phyloP scores from a whole-genome alignment of 2,888 invertebrate species.

The Itoplectis maculator region DNA sequence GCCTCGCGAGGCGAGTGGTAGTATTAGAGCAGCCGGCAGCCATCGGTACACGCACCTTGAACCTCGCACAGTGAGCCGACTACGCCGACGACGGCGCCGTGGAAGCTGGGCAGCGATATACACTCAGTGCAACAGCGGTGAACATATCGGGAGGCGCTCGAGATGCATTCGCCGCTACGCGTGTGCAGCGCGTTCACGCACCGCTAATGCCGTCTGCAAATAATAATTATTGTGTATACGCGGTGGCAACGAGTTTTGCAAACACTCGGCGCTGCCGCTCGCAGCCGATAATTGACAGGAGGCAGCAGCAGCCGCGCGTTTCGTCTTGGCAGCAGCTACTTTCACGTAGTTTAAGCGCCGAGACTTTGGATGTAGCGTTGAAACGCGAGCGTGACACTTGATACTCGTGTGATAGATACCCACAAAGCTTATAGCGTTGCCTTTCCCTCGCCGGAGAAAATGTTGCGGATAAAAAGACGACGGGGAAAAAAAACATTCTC shows the following conservation, averaged over 20 bases:
- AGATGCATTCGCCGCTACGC: slow-evolving; percentile 44
- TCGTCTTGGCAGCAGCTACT: slow-evolving; percentile 51
- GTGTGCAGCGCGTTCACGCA: slow-evolving; percentile 18
- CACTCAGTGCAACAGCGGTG: slow-evolving; percentile 14
- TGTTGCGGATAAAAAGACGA: neutral
- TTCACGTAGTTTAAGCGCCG: slow-evolving; percentile 37
- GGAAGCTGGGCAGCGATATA: neutral
- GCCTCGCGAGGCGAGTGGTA: slow-evolving; percentile 54
- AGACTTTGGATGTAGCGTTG: slow-evolving; percentile 20
- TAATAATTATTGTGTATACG: slow-evolving; percentile 62
- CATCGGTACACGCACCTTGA: neutral
- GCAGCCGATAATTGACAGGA: slow-evolving; percentile 53
- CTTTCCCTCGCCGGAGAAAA: slow-evolving; percentile 7
- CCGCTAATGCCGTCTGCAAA: slow-evolving; percentile 42
- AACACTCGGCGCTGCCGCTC: slow-evolving; percentile 32
- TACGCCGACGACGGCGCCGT: neutral
- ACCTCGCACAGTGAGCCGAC: slow-evolving; percentile 1
- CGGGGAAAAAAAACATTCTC: neutral
- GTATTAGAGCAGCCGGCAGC: slow-evolving; percentile 7
- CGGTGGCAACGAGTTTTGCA: slow-evolving; percentile 59
- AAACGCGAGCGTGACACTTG: slow-evolving; percentile 28
- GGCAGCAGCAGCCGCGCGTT: slow-evolving; percentile 17
- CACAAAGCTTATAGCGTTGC: no score
- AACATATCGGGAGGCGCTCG: slow-evolving; percentile 35
- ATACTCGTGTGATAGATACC: slow-evolving; percentile 30